Base-by-base conservation (phyloP, 2,797 vertebrate genomes). In the Coluber constrictor region DNA sequence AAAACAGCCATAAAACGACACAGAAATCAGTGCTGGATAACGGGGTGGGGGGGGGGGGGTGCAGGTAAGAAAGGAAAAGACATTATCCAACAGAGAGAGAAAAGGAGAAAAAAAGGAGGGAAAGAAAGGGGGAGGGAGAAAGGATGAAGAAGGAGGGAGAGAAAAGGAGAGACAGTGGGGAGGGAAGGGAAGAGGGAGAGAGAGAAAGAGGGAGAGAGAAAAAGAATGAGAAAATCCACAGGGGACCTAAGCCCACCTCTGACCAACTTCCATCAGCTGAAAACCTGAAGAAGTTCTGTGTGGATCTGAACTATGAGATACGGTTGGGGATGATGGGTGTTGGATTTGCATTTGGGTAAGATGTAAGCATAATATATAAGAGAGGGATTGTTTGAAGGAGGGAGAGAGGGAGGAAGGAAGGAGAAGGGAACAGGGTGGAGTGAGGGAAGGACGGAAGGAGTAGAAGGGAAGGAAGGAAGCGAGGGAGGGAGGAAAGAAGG, bases 391-490 rank as follows among this genome's bases (percentile, higher is more conserved):
- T 25, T 25, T 4, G 47, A 54, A 51, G 47, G 47, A 66, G 47
- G 37, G 20, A 47, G 2, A 23, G n/a, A 2, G 20, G 4, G 1
- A 43, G 3, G 18, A 11, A 83, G 1, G 15, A 10, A 43, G 29
- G 18, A 20, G 11, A 18, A 43, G 37, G 15, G 6, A 20, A 6
- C 6, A 10, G 15, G 5, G 1, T 1, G 32, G 16, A 16, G 32
- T 4, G 6, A 8, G 32, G 15, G 18, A 37, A 32, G 0, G 8
- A 20, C 15, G 2, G 15, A 4, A 13, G 7, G 7, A n/a, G 0
- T 51, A 51, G 1, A 5, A 20, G 4, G 32, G 6, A 11, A 43
- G 27, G n/a, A 9, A 79, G 27, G 16, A 37, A 37, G 37, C 0
- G 5, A 23, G 18, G 32, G 5, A 37, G 2, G 8, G 29, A 15